These are phyloP conservation scores for Sarcoramphus papa DNA, from an alignment of 2,797 vertebrate species.

Conservation along the genomic window DNA sequence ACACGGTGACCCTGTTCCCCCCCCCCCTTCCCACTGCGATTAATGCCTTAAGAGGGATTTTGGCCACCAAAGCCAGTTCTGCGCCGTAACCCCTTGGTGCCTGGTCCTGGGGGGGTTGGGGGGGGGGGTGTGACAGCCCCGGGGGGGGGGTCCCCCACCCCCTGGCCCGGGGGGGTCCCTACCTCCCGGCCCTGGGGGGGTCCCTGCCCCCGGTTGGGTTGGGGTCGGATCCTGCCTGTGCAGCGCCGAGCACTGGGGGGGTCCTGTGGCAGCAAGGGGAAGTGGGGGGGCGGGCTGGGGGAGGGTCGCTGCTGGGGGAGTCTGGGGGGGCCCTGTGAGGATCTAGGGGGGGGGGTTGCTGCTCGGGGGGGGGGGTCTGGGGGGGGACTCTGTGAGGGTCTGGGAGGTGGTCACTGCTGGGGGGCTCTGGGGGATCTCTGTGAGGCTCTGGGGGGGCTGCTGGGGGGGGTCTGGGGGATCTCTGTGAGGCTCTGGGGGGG, in stretches of 20 bases:
- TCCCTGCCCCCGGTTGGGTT: neutral
- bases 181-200: neutral
- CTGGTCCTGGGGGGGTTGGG: neutral
- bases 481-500: too few species aligned
- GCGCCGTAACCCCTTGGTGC: neutral
- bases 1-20: neutral
- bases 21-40: neutral
- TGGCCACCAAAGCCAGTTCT: neutral
- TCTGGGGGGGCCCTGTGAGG: neutral
- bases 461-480: too few species aligned
- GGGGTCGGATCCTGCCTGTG: neutral
- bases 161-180: neutral
- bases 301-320: neutral
- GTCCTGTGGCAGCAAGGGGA: neutral
- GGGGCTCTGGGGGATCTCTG: too few species aligned
- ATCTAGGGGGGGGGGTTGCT: neutral
- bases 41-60: conserved; percentile 18
- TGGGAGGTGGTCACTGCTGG: neutral
- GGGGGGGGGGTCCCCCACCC: too few species aligned
- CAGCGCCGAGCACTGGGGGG: neutral
- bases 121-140: too few species aligned
- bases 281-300: neutral
- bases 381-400: neutral
- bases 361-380: neutral
- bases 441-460: too few species aligned